Evolutionary conservation across 2,113 vertebrate genomes (phyloP), one percentile per base, ranked within the genome.

Genomic region (Cervus canadensis): DNA sequence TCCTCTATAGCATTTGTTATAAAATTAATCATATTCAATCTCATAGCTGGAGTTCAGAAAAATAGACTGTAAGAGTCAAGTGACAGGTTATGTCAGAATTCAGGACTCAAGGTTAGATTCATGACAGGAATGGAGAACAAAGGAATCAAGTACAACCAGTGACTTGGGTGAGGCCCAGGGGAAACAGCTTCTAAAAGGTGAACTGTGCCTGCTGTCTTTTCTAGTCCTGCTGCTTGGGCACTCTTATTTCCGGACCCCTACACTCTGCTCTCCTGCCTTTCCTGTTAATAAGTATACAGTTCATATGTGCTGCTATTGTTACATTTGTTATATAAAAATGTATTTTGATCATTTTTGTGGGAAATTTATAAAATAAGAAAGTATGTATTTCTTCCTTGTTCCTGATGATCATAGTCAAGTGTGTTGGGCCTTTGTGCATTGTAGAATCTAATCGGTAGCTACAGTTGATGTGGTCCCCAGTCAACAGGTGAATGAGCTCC

Each of bases 1-100:
- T 86, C 90, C 26, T 59, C 59, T 57, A 26, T 36, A 92, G 57
- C 84, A 86, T 92, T 96, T 96, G 52, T 94, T 86, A 92, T 67
- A 59, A 97, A 91, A 64, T 83, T 92, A 96, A 92, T 92, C 84
- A 45, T 16, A 57, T 94, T 94, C 81, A 21, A 3, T 67, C 50
- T 92, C 59, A 71, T 48, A 88, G 90, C 54, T 89, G 21, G 5
- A 89, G 28, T 48, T 97, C 48, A 90, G 94, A 76, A 67, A 92
- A 96, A 52, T 13, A 89, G 50, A 79, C 11, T 13, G 2, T 33
- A 12, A 62, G 30, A 48, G 56, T 82, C 62, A 76, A 87, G 67
- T 56, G 84, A 43, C 13, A 57, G 87, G 25, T 54, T 43, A 87
- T 10, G 48, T 15, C 16, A 74, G 74, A 92, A 59, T 76, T 74